These are phyloP conservation scores for Dryococelus australis DNA, from an alignment of 2,888 invertebrate species.

Conservation along the genomic window DNA sequence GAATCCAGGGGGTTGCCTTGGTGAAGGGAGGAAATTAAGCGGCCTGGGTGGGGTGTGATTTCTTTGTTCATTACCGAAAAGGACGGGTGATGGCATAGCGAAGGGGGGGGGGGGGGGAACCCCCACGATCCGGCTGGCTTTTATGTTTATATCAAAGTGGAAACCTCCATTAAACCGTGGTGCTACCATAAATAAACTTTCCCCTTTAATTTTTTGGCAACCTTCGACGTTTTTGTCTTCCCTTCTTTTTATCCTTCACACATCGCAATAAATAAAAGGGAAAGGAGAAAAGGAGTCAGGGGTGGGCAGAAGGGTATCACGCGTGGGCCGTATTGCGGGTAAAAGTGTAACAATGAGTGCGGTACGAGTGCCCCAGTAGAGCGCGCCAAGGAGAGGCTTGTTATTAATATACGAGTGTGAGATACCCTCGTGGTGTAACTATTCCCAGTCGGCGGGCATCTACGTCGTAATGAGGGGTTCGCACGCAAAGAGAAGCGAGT, in stretches of 20 bases:
- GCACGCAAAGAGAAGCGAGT: background rate
- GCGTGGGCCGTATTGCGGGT: background rate
- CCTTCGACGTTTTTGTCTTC: conserved; percentile 33
- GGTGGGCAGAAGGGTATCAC: background rate
- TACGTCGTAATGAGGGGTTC: background rate
- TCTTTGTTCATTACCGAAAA: conserved; percentile 16
- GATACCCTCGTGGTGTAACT: background rate
- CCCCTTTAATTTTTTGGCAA: conserved; percentile 45
- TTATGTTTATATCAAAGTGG: conserved; percentile 37
- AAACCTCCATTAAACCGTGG: conserved; percentile 38
- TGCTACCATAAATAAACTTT: conserved; percentile 44
- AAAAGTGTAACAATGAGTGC: background rate
- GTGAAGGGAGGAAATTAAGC: conserved; percentile 33
- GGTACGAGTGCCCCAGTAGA: background rate
- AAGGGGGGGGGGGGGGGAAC: background rate
- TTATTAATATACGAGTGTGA: background rate
- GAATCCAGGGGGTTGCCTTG: conserved; percentile 21
- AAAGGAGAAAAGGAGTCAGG: background rate
- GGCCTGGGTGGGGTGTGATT: conserved; percentile 7
- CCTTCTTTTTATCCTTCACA: background rate
- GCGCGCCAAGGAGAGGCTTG: background rate
- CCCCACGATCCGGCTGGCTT: conserved; percentile 31
- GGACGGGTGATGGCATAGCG: background rate
- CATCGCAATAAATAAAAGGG: conserved; percentile 21
- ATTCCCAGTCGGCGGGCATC: background rate